Conservation (phyloP, 2,113 vertebrate genomes). For the Leptobrachium ailaonicum region DNA sequence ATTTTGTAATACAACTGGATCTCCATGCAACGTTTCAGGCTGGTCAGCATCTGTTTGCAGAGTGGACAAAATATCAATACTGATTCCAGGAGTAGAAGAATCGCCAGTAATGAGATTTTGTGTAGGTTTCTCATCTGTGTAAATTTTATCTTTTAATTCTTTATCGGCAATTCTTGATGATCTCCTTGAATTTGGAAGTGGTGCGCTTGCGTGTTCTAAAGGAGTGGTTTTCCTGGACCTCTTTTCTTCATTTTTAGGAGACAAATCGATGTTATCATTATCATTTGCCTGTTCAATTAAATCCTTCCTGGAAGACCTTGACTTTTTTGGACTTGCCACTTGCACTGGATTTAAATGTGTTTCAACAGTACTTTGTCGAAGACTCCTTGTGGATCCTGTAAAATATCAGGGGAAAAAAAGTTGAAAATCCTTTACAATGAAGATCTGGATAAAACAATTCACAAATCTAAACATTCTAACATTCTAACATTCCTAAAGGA, state of each 20-base stretch:
- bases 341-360: slow-evolving; percentile 70
- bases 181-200: slow-evolving; percentile 51
- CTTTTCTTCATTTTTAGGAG: slow-evolving; percentile 60
- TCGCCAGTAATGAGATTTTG: slow-evolving; percentile 53
- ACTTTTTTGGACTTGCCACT: slow-evolving; percentile 66
- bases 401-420: slow-evolving; percentile 58
- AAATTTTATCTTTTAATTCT: slow-evolving; percentile 55
- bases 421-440: too few relatives aligned
- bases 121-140: slow-evolving; percentile 47
- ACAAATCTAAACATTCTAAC: too few relatives aligned
- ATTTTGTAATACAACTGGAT: slow-evolving; percentile 12
- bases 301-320: slow-evolving; percentile 2
- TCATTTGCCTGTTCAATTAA: background rate
- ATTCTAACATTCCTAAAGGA: too few relatives aligned
- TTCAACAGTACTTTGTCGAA: slow-evolving; percentile 74
- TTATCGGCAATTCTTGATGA: slow-evolving; percentile 56
- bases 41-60: background rate
- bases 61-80: slow-evolving; percentile 51
- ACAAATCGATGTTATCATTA: slow-evolving; percentile 58
- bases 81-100: slow-evolving; percentile 52
- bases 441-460: too few relatives aligned
- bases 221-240: slow-evolving; percentile 58
- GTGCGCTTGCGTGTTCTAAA: slow-evolving; percentile 50
- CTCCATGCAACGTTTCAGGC: background rate
- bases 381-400: slow-evolving; percentile 69